phyloP scores from a whole-genome alignment of 2,888 invertebrate species.

The Hypolimnas misippus region DNA sequence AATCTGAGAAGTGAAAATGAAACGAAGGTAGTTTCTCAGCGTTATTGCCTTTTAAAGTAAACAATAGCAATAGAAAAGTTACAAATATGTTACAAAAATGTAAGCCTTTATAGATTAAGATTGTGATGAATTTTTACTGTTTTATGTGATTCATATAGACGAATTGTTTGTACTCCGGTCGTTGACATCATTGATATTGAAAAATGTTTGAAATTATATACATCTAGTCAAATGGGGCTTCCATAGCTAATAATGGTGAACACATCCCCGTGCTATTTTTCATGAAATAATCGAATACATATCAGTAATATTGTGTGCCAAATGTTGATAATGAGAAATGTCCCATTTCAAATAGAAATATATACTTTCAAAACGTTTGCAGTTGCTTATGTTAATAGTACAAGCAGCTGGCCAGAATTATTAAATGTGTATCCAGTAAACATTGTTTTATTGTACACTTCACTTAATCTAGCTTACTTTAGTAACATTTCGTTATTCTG shows the following conservation, averaged over 20 bases:
- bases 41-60: not conserved
- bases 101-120: conserved; percentile 21
- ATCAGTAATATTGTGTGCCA: conserved; percentile 71
- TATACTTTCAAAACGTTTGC: conserved; percentile 18
- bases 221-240: conserved; percentile 20
- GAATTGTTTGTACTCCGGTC: not conserved
- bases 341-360: conserved; percentile 58
- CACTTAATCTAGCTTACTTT: not conserved
- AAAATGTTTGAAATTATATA: conserved; percentile 14
- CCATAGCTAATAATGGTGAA: conserved; percentile 10
- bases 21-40: not conserved
- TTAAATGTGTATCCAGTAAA: not conserved
- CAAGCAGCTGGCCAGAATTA: not conserved
- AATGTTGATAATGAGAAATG: conserved; percentile 54
- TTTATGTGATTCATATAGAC: conserved; percentile 7
- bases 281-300: conserved; percentile 51
- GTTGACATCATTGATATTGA: not conserved
- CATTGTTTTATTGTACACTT: not conserved
- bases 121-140: conserved; percentile 42
- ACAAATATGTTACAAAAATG: conserved; percentile 21
- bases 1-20: not conserved
- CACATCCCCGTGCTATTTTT: conserved; percentile 4
- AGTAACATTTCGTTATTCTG: not conserved
- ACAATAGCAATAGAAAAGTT: conserved; percentile 23
- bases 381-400: conserved; percentile 25